Evolutionary conservation across 2,888 invertebrate species (phyloP), one percentile per base, ranked within the genome.

Genomic region (Cephus pulcher): DNA sequence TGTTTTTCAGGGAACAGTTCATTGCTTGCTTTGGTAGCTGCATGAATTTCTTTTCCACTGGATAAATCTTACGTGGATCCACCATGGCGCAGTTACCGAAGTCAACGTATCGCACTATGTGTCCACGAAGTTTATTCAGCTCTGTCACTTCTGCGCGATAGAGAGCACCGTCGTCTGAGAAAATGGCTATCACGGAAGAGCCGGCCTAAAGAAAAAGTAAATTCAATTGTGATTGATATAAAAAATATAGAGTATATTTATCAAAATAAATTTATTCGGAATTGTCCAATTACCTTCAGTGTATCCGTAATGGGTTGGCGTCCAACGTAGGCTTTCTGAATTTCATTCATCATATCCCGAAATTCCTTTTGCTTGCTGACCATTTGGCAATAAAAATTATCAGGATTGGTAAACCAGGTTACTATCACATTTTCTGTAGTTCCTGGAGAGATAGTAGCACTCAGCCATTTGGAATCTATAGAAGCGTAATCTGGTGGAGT

Each of bases 401-500:
- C 93, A 0, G 96, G 96, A 80, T 95, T 95, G 77, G 95, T 94
- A 88, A 96, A 96, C 96, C 96, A 96, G 2, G 95, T 94, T 69
- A 96, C 93, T 2, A 93, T 92, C 0, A 95, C 93, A 78, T 94
- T 93, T 76, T 94, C 93, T 76, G 93, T 93, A 0, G 92, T 91
- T 30, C 94, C 94, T 1, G 92, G 88, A 33, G 93, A 92, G 4
- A 95, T 90, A 0, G 91, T 86, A 1, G 92, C 92, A 6, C 93
- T 92, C 0, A 83, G 77, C 91, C 94, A 95, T 0, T 92, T 90
- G 0, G 92, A 92, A 12, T 93, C 92, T 0, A 93, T 80, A 0
- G 93, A 83, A 12, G 93, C 90, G 73, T 94, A 95, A 79, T 93
- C 84, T 91, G 92, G 78, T 91, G 15, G 90, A 91, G 0, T 92